Evolutionary conservation across 2,888 invertebrate genomes (phyloP).

Genomic region (Tenthredo livida): DNA sequence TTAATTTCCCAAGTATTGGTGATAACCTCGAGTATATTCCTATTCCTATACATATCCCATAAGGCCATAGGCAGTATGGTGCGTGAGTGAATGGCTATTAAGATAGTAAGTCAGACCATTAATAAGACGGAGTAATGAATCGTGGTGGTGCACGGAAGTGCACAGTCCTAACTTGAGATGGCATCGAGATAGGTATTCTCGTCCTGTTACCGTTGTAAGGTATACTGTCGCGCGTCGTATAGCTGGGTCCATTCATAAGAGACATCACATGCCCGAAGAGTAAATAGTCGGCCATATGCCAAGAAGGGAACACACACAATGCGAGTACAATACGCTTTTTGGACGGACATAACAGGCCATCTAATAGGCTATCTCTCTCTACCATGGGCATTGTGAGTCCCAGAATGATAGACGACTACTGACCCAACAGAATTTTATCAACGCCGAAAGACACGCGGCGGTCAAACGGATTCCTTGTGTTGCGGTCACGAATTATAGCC

Average conservation of each 20-base stretch:
- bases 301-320: slow-evolving; percentile 18
- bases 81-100: slow-evolving; percentile 56
- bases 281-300: neutral
- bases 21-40: neutral
- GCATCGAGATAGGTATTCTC: slow-evolving; percentile 40
- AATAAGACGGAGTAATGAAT: slow-evolving; percentile 63
- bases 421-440: slow-evolving; percentile 53
- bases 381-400: slow-evolving; percentile 43
- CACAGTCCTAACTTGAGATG: slow-evolving; percentile 54
- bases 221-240: slow-evolving; percentile 24
- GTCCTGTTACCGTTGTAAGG: slow-evolving; percentile 8
- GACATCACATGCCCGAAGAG: slow-evolving; percentile 5
- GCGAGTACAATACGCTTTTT: slow-evolving; percentile 36
- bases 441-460: slow-evolving; percentile 9
- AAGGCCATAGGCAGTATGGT: neutral
- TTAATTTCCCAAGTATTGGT: neutral
- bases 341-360: slow-evolving; percentile 9
- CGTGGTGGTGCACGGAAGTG: slow-evolving; percentile 60
- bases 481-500: neutral
- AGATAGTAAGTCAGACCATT: slow-evolving; percentile 59
- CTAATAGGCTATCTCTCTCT: neutral
- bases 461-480: slow-evolving; percentile 35
- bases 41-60: neutral
- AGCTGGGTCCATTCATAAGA: slow-evolving; percentile 42
- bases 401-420: slow-evolving; percentile 52